A percentile compares a stretch with the other conserved stretches of the same genome.
phyloP scores from a whole-genome alignment of 2,797 vertebrate genomes.

The Hydrocynus forskahlii region DNA sequence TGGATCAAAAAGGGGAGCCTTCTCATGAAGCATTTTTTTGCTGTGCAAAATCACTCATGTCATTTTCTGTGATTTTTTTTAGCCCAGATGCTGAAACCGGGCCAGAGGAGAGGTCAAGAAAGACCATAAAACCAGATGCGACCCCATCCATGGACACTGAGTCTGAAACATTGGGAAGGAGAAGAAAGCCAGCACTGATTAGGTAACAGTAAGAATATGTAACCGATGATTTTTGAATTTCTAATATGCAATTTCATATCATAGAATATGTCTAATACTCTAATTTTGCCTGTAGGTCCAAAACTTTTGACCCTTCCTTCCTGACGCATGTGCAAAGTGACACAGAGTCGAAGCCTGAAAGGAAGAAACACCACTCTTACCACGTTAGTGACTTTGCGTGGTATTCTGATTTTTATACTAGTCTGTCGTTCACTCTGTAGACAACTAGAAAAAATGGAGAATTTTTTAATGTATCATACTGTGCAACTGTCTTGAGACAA shows the following conservation, averaged over 20 bases:
- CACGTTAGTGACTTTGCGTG: conserved; percentile 76
- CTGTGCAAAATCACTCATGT: neutral
- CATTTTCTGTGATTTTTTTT: neutral
- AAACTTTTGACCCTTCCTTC: conserved; percentile 83
- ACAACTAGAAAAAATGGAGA: neutral
- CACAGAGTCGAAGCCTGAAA: conserved; percentile 83
- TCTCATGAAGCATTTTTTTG: too few species aligned
- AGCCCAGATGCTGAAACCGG: conserved; percentile 70
- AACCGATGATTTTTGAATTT: too few species aligned
- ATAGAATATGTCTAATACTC: too few species aligned
- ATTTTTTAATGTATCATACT: too few species aligned
- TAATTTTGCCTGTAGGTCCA: conserved; percentile 62
- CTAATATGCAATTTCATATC: neutral
- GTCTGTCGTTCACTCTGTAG: too few species aligned
- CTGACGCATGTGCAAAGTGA: conserved; percentile 77
- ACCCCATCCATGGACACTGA: conserved; percentile 53
- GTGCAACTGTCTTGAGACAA: neutral
- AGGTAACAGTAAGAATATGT: conserved; percentile 58
- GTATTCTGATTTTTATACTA: neutral
- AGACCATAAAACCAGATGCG: conserved; percentile 22
- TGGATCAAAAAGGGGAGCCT: neutral
- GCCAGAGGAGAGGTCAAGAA: conserved; percentile 58
- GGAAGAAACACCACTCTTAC: conserved; percentile 87
- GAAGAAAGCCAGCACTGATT: conserved; percentile 64
- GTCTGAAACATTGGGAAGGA: conserved; percentile 53